Percentiles rank a stretch among this genome's conserved stretches.
Evolutionary conservation across 2,888 invertebrate genomes (phyloP).

Genomic region (Acrobasis suavella): DNA sequence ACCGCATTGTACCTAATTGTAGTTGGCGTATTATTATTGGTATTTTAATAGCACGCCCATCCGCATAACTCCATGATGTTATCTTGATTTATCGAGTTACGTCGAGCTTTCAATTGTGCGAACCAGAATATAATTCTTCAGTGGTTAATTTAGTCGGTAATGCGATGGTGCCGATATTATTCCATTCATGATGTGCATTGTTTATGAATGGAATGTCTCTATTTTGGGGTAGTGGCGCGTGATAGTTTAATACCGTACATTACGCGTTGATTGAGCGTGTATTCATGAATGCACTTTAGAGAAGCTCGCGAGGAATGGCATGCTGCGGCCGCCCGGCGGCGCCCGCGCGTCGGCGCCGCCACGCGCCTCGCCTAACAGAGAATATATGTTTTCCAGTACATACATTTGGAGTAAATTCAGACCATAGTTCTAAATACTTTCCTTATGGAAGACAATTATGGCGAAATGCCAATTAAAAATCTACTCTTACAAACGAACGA

Average conservation of each 20-base stretch:
- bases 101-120: slow-evolving; percentile 55
- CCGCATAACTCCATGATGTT: slow-evolving; percentile 67
- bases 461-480: too few relatives aligned
- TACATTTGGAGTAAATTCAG: too few relatives aligned
- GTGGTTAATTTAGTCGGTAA: slow-evolving; percentile 62
- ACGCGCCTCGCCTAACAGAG: too few relatives aligned
- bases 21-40: slow-evolving; percentile 71
- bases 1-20: slow-evolving; percentile 51
- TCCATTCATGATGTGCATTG: slow-evolving; percentile 67
- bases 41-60: slow-evolving; percentile 70
- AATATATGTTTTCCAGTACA: too few relatives aligned
- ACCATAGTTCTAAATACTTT: too few relatives aligned
- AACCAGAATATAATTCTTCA: slow-evolving; percentile 54
- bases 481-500: too few relatives aligned
- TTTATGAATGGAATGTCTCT: slow-evolving; percentile 68
- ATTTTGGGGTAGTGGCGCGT: slow-evolving; percentile 67
- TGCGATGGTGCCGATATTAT: slow-evolving; percentile 58
- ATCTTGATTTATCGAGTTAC: slow-evolving; percentile 70
- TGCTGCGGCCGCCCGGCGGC: slow-evolving; percentile 27
- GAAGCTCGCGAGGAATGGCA: slow-evolving; percentile 49
- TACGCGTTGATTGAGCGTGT: slow-evolving; percentile 55
- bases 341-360: too few relatives aligned
- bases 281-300: slow-evolving; percentile 66
- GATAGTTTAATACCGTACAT: slow-evolving; percentile 56
- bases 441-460: too few relatives aligned